Conservation (phyloP, 2,888 invertebrate species). For the Leptinotarsa rubiginosa region DNA sequence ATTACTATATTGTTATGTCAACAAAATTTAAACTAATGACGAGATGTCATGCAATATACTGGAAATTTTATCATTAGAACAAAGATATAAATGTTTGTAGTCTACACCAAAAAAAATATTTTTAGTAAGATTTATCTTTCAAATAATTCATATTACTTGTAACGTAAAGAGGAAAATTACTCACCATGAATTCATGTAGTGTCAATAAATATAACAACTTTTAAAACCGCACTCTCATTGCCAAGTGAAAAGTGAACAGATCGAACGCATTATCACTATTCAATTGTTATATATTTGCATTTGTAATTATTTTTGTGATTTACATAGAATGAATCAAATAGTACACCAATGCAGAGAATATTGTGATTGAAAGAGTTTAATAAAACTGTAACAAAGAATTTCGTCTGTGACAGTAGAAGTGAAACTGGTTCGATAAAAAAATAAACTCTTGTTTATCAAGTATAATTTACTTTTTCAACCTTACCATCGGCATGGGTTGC, state of each 20-base stretch:
- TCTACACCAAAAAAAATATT: no score
- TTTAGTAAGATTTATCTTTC: no score
- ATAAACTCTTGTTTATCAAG: no score
- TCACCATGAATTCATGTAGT: background rate
- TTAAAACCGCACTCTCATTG: constrained; percentile 1
- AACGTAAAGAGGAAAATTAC: background rate
- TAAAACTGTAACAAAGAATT: background rate
- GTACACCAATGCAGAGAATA: background rate
- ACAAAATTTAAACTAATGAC: no score
- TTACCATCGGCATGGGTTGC: no score
- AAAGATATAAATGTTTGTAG: no score
- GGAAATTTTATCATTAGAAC: no score
- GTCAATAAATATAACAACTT: constrained; percentile 5
- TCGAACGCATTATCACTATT: constrained; percentile 1
- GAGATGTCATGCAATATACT: no score
- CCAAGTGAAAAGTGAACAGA: background rate
- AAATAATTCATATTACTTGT: background rate
- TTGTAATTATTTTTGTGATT: constrained; percentile 17
- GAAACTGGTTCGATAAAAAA: no score
- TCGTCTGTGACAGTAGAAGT: background rate
- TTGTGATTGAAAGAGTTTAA: background rate
- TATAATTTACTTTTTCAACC: no score
- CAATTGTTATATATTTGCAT: constrained; percentile 8
- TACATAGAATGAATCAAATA: constrained; percentile 17
- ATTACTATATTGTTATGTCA: no score